Percentiles rank a stretch among this genome's conserved stretches.
Evolutionary conservation across 1,140 invertebrate species (phyloP).

Genomic region (Drosophila kohkoa): DNA sequence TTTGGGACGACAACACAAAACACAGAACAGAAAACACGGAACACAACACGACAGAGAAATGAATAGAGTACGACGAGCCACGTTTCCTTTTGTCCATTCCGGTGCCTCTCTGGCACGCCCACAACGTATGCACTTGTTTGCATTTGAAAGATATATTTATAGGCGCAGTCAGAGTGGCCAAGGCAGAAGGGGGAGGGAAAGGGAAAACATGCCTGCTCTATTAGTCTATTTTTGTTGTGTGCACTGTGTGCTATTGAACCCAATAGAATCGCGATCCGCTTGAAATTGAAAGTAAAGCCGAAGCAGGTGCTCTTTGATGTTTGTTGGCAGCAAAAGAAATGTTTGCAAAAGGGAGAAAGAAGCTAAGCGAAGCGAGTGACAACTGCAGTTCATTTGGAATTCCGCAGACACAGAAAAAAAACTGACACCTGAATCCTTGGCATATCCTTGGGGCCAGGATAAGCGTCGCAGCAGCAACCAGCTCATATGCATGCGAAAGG

Average conservation of each 20-base stretch:
- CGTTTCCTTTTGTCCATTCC: conserved; percentile 66
- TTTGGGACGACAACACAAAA: conserved; percentile 25
- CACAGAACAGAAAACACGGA: neutral
- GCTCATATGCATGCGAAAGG: conserved; percentile 34
- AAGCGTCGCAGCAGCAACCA: conserved; percentile 28
- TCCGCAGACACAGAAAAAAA: conserved; percentile 26
- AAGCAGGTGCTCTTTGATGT: conserved; percentile 35
- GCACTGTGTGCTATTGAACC: conserved; percentile 74
- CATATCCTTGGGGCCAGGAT: conserved; percentile 42
- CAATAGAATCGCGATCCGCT: conserved; percentile 44
- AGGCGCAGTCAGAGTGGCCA: conserved; percentile 24
- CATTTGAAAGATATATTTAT: conserved; percentile 63
- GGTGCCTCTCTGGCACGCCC: conserved; percentile 45
- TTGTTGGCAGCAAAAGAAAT: conserved; percentile 2
- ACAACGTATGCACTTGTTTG: conserved; percentile 69
- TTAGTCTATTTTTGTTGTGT: conserved; percentile 67
- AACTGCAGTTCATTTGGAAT: conserved; percentile 69
- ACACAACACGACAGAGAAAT: conserved; percentile 12
- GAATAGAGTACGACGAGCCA: conserved; percentile 13
- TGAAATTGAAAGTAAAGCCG: conserved; percentile 53
- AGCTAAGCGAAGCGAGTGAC: neutral
- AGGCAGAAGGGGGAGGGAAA: neutral
- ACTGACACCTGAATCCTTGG: conserved; percentile 60
- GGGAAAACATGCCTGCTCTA: conserved; percentile 33
- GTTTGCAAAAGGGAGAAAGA: neutral